Evolutionary conservation across 2,797 vertebrate species (phyloP).

Genomic region (Tympanoctomys barrerae): DNA sequence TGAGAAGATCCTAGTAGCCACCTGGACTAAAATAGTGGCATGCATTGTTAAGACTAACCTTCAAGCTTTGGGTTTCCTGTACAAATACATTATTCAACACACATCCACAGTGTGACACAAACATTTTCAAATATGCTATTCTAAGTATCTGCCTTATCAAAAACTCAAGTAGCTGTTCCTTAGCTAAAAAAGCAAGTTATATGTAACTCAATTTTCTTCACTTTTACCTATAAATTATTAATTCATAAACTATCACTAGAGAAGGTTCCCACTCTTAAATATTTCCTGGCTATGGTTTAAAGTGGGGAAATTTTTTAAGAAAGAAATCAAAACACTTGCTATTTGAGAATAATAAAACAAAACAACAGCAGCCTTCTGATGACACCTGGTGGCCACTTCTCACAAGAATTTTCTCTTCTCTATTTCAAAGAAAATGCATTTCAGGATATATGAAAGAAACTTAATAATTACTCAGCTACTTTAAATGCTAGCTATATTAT

Average conservation of each 20-base stretch:
- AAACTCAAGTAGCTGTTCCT: background rate
- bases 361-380: constrained; percentile 87
- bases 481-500: background rate
- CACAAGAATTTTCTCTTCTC: constrained; percentile 47
- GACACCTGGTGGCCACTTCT: constrained; percentile 91
- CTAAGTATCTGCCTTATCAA: background rate
- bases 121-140: background rate
- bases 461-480: background rate
- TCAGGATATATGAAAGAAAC: background rate
- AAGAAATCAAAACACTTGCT: constrained; percentile 22
- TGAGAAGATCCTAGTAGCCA: background rate
- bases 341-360: constrained; percentile 73
- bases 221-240: constrained; percentile 47
- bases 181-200: background rate
- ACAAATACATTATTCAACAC: background rate
- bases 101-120: background rate
- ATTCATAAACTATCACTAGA: constrained; percentile 13
- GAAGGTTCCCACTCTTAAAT: background rate
- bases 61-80: background rate
- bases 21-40: background rate
- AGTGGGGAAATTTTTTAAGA: background rate
- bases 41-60: background rate
- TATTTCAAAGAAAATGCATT: background rate
- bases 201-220: background rate
- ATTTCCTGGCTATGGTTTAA: background rate